These are phyloP conservation scores for Microctonus hyperodae DNA, from an alignment of 2,888 invertebrate species.

Conservation along the genomic window DNA sequence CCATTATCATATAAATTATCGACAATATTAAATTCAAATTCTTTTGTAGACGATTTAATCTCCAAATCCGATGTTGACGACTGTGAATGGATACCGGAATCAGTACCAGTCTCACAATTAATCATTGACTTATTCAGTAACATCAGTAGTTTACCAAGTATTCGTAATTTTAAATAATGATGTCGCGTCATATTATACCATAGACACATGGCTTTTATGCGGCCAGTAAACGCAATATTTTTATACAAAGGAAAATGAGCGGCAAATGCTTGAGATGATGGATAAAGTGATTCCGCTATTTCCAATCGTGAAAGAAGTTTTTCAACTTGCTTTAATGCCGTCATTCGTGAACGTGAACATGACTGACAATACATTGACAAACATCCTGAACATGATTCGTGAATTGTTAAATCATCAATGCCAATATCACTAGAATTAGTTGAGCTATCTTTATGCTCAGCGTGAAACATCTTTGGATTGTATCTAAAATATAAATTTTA, in stretches of 20 bases:
- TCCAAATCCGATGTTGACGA: background rate
- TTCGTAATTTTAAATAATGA: conserved; percentile 80
- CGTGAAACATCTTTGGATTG: conserved; percentile 43
- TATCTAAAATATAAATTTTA: conserved; percentile 40
- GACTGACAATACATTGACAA: conserved; percentile 75
- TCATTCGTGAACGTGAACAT: conserved; percentile 76
- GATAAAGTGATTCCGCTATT: conserved; percentile 81
- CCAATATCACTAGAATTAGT: conserved; percentile 37
- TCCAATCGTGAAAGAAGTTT: conserved; percentile 76
- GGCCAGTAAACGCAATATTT: conserved; percentile 70
- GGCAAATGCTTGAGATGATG: conserved; percentile 82
- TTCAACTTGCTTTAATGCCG: conserved; percentile 78
- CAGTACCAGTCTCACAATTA: conserved; percentile 45
- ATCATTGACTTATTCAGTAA: conserved; percentile 55
- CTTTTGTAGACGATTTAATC: background rate
- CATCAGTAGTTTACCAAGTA: conserved; percentile 74
- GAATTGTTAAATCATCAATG: conserved; percentile 32
- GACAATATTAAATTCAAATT: background rate
- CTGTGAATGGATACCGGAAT: conserved; percentile 51
- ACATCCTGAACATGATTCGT: conserved; percentile 69
- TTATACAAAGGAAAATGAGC: conserved; percentile 75
- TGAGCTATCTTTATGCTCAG: conserved; percentile 31
- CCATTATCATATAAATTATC: background rate
- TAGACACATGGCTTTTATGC: conserved; percentile 83
- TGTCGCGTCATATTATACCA: conserved; percentile 92